Evolutionary conservation across 2,797 vertebrate genomes (phyloP), one percentile per base, ranked within the genome.

Genomic region (Mycteria americana): DNA sequence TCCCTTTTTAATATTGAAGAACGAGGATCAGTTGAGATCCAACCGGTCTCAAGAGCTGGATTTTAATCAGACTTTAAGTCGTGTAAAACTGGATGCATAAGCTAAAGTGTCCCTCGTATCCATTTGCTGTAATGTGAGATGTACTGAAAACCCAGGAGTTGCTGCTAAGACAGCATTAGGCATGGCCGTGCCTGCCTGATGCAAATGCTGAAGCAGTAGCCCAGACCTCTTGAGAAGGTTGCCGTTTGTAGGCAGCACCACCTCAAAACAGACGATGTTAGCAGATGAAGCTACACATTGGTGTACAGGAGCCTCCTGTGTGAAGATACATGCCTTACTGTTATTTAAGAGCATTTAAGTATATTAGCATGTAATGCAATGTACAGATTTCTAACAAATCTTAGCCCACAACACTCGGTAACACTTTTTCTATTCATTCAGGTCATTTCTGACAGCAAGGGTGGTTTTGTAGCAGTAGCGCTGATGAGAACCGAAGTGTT

Each of bases 131-230:
- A 73, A 67, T 0, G 0, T 2, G 7, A 80, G 79, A 74, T 14
- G 73, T 62, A 45, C 72, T 62, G 60, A 62, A 65, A 78, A n/a
- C 22, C 13, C 0, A 0, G 18, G 75, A 74, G 77, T 12, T 67
- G 86, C 84, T 89, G 92, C 60, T 28, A 12, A 35, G 92, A 39
- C 45, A 37, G 76, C 2, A 0, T 0, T 23, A 7, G 46, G 45
- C 11, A 18, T 1, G 2, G 81, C 89, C 0, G 0, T 48, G 39
- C 46, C 83, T 53, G 30, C 6, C 2, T 25, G 19, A 31, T 2
- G 13, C 67, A 12, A 50, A 18, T 0, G 3, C 85, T 59, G 68
- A 13, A 85, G 41, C 41, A 64, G 68, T 9, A 56, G 51, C 74
- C 57, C n/a, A n/a, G 53, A 64, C 35, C 28, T 70, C 79, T 24